A percentile compares a stretch with the other conserved stretches of the same genome.
phyloP scores from a whole-genome alignment of 2,888 invertebrate genomes.

The Hecatera dysodea region DNA sequence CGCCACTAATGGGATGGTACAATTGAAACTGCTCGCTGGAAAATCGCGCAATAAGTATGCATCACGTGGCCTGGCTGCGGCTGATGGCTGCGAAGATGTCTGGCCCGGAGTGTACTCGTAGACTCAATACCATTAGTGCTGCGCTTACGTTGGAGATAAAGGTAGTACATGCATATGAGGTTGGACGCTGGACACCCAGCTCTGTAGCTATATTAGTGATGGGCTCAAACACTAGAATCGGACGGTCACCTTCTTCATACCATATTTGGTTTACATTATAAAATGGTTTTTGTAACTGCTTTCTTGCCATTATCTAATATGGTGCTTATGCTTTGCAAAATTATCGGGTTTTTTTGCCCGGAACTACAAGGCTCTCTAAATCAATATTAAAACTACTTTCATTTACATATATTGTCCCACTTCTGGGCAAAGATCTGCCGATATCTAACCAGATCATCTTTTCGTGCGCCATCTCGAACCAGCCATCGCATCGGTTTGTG shows the following conservation, averaged over 20 bases:
- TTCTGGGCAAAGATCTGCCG: too few relatives aligned
- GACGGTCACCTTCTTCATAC: background rate
- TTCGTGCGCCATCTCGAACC: too few relatives aligned
- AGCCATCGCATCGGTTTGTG: too few relatives aligned
- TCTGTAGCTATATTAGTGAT: background rate
- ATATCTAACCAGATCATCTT: too few relatives aligned
- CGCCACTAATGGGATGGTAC: constrained; percentile 84
- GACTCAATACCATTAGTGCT: constrained; percentile 73
- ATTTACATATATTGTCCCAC: too few relatives aligned
- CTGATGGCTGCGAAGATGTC: constrained; percentile 85
- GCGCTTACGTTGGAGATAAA: constrained; percentile 48
- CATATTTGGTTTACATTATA: too few relatives aligned
- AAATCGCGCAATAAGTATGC: constrained; percentile 90
- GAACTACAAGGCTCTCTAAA: too few relatives aligned
- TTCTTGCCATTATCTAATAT: too few relatives aligned
- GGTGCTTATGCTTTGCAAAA: too few relatives aligned
- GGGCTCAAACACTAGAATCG: background rate
- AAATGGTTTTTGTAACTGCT: too few relatives aligned
- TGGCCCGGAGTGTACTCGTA: constrained; percentile 66
- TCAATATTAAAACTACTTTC: too few relatives aligned
- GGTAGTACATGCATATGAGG: constrained; percentile 46
- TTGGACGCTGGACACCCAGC: background rate
- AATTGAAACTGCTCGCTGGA: constrained; percentile 87
- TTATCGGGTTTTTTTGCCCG: too few relatives aligned
- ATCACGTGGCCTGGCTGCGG: constrained; percentile 80